Conservation (phyloP, 37 sponge, comb jelly and placozoan species). For the Petrosia ficiformis region DNA sequence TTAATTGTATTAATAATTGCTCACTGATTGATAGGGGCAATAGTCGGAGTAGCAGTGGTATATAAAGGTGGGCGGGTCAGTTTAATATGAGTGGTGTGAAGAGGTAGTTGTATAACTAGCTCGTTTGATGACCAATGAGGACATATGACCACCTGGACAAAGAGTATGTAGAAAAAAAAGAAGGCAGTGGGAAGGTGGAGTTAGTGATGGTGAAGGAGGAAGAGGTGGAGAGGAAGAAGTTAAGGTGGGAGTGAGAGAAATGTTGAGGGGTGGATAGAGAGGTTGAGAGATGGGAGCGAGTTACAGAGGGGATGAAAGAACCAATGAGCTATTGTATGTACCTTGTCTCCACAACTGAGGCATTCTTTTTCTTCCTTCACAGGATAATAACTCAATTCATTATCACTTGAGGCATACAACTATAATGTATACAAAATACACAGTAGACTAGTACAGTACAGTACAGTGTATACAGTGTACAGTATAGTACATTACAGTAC, state of each 20-base stretch:
- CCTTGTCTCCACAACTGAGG: slow-evolving; percentile 68
- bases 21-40: no score
- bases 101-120: slow-evolving; percentile 42
- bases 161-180: background rate
- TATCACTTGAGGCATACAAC: slow-evolving; percentile 50
- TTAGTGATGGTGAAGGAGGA: no score
- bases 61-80: slow-evolving; percentile 32
- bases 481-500: background rate
- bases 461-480: no score
- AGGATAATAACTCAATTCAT: slow-evolving; percentile 46
- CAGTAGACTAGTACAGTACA: no score
- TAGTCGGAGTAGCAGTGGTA: no score
- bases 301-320: no score
- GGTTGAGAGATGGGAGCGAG: no score
- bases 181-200: no score
- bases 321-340: background rate
- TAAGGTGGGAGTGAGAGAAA: no score
- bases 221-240: no score
- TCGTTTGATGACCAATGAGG: slow-evolving; percentile 49
- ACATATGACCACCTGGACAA: slow-evolving; percentile 46
- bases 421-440: background rate
- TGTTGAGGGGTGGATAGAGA: no score
- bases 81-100: slow-evolving; percentile 53
- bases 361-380: slow-evolving; percentile 40
- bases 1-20: background rate